These are phyloP conservation scores for Naja naja DNA, from an alignment of 2,113 vertebrate genomes.

Conservation along the genomic window DNA sequence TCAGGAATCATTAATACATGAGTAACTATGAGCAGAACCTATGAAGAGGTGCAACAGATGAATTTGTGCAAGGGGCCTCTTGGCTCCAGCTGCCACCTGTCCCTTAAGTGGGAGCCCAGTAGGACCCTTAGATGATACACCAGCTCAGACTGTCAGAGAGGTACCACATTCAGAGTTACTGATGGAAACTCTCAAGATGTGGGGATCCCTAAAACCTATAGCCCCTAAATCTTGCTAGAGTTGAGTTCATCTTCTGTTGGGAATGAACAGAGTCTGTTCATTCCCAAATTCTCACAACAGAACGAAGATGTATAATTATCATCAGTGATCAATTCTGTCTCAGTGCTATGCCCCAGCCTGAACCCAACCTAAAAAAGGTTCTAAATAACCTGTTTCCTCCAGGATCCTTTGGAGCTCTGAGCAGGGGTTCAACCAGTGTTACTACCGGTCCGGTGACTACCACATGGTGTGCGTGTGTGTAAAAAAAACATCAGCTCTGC, in stretches of 20 bases:
- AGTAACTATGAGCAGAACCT: background rate
- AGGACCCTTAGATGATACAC: background rate
- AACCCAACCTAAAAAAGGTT: background rate
- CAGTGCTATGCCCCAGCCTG: background rate
- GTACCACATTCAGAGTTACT: background rate
- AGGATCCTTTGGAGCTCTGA: background rate
- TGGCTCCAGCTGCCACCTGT: background rate
- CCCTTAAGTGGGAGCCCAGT: background rate
- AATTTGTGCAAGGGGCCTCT: background rate
- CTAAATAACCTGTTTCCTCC: background rate
- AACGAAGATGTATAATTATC: background rate
- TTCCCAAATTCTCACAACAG: background rate
- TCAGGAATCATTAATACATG: background rate
- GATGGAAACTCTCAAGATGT: background rate
- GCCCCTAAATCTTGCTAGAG: background rate
- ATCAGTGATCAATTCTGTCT: background rate
- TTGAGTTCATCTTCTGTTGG: background rate
- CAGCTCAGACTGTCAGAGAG: background rate
- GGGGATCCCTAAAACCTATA: background rate
- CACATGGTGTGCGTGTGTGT: no score
- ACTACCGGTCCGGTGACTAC: no score
- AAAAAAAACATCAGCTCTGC: no score
- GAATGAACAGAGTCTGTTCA: background rate
- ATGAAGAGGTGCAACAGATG: background rate
- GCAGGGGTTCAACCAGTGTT: no score